Conservation (phyloP, 1,140 invertebrate genomes). For the Piezodorus guildinii region DNA sequence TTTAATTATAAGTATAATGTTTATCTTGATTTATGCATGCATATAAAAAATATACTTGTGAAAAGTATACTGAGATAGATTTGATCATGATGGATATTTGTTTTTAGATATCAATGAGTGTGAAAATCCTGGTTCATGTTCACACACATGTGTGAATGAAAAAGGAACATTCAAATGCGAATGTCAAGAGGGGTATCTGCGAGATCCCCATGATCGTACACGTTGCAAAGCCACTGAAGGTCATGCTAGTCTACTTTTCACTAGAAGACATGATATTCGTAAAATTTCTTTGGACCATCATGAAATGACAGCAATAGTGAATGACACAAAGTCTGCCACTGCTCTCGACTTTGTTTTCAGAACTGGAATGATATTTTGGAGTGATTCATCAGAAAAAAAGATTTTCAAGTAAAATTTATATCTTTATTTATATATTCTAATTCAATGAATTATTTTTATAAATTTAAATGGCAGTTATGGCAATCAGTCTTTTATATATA, state of each 20-base stretch:
- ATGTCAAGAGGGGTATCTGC: conserved; percentile 74
- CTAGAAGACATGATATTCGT: conserved; percentile 73
- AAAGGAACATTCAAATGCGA: conserved; percentile 87
- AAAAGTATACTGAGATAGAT: too few relatives aligned
- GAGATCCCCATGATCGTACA: conserved; percentile 69
- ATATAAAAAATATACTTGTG: too few relatives aligned
- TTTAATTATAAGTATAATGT: too few relatives aligned
- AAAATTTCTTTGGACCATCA: conserved; percentile 63
- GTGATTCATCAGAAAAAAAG: conserved; percentile 61
- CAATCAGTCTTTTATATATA: too few relatives aligned
- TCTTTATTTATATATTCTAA: conserved; percentile 32
- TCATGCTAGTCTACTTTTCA: conserved; percentile 65
- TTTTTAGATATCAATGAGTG: conserved; percentile 87
- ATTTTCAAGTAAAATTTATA: conserved; percentile 29
- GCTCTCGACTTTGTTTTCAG: conserved; percentile 78
- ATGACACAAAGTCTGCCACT: conserved; percentile 74
- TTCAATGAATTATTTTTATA: too few relatives aligned
- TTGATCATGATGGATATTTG: neutral
- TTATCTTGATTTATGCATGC: too few relatives aligned
- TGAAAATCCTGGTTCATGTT: conserved; percentile 73
- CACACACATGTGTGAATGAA: conserved; percentile 83
- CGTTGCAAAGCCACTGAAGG: conserved; percentile 70
- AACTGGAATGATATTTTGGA: conserved; percentile 71
- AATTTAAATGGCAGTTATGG: too few relatives aligned
- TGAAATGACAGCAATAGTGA: conserved; percentile 75